Percentiles rank a stretch among this genome's conserved stretches.
phyloP scores from a whole-genome alignment of 1,140 invertebrate genomes.

The Paracyclopina nana region DNA sequence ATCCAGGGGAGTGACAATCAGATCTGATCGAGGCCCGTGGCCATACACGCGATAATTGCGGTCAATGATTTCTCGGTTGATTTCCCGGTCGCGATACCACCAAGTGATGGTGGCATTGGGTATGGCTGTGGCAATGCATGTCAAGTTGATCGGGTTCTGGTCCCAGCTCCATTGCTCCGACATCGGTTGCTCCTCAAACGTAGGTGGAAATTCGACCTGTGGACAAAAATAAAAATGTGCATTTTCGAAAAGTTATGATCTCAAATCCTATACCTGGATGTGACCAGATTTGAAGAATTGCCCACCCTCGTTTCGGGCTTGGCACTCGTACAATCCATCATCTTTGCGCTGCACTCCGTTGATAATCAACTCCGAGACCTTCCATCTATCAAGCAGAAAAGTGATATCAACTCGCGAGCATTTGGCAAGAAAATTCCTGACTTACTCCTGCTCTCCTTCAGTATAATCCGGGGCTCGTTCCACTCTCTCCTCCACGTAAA shows the following conservation, averaged over 20 bases:
- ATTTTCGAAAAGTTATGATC: not conserved
- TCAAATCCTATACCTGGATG: constrained; percentile 2
- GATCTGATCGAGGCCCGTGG: constrained; percentile 1
- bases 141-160: constrained; percentile 12
- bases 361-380: constrained; percentile 6
- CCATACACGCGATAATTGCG: constrained; percentile 9
- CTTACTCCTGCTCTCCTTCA: constrained; percentile 6
- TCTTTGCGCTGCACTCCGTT: not conserved
- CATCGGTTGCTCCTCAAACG: constrained; percentile 12
- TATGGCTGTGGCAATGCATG: constrained; percentile 14
- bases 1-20: constrained; percentile 11
- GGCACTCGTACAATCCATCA: constrained; percentile 16
- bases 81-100: constrained; percentile 16
- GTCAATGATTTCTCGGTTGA: constrained; percentile 13
- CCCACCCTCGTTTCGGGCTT: constrained; percentile 11
- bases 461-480: constrained; percentile 12
- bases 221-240: not conserved
- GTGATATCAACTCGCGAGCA: not conserved
- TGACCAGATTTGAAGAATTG: constrained; percentile 13
- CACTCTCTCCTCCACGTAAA: not conserved
- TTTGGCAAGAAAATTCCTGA: not conserved
- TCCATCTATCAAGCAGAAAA: constrained; percentile 10
- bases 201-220: constrained; percentile 13
- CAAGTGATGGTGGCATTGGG: constrained; percentile 19
- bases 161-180: constrained; percentile 15